phyloP scores from a whole-genome alignment of 2,888 invertebrate species.

The Folsomia manolachei region DNA sequence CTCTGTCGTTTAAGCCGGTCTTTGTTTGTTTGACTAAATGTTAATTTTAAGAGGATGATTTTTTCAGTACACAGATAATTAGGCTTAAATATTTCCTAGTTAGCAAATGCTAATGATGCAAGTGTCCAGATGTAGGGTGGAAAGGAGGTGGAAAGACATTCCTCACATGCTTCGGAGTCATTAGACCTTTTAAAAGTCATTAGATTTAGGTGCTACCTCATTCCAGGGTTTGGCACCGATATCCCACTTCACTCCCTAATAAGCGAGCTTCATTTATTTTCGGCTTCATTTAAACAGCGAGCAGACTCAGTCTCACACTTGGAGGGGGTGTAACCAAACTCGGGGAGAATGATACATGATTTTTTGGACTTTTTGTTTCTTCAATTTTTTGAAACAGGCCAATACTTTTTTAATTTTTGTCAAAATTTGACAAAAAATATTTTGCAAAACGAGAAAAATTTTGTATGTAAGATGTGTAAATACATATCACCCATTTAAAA shows the following conservation, averaged over 20 bases:
- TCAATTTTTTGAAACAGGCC: too few relatives aligned
- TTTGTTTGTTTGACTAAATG: background rate
- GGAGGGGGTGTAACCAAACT: too few relatives aligned
- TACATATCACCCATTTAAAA: too few relatives aligned
- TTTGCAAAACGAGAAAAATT: too few relatives aligned
- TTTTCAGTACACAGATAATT: constrained; percentile 44
- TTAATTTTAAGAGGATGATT: constrained; percentile 13
- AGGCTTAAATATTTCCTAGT: constrained; percentile 50
- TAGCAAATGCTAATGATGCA: constrained; percentile 50
- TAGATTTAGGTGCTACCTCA: constrained; percentile 39
- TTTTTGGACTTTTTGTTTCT: too few relatives aligned
- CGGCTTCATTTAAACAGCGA: too few relatives aligned
- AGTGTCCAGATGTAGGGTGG: constrained; percentile 46
- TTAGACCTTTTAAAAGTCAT: constrained; percentile 48
- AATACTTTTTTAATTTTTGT: too few relatives aligned
- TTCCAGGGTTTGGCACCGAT: constrained; percentile 38
- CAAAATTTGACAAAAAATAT: too few relatives aligned
- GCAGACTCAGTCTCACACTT: too few relatives aligned
- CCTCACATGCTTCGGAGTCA: constrained; percentile 48
- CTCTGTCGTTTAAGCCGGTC: constrained; percentile 6
- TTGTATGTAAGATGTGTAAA: too few relatives aligned
- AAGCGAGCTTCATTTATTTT: too few relatives aligned
- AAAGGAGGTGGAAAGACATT: constrained; percentile 46
- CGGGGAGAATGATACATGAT: too few relatives aligned
- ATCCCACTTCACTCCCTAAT: constrained; percentile 15